Percentiles rank a stretch among this genome's conserved stretches.
Evolutionary conservation across 2,888 invertebrate species (phyloP).

Genomic region (Brachyptera risi): DNA sequence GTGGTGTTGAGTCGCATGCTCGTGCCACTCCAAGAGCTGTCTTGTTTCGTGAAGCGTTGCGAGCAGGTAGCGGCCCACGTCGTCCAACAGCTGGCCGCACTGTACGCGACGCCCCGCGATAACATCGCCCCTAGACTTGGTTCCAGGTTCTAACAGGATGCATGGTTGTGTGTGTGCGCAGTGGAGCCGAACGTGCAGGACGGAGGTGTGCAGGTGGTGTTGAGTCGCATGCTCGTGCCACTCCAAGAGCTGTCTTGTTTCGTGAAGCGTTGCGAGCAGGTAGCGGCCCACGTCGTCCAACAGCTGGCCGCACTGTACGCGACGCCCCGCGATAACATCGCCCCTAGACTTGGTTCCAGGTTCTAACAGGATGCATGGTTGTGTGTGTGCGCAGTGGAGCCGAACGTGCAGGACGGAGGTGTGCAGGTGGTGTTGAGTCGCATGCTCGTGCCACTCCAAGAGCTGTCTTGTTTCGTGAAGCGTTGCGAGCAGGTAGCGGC

Average conservation of each 20-base stretch:
- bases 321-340: slow-evolving; percentile 45
- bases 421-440: slow-evolving; percentile 48
- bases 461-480: slow-evolving; percentile 62
- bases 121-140: too few species aligned
- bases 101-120: slow-evolving; percentile 50
- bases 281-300: slow-evolving; percentile 64
- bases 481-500: slow-evolving; percentile 67
- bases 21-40: slow-evolving; percentile 52
- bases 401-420: slow-evolving; percentile 47
- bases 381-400: too few species aligned
- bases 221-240: slow-evolving; percentile 48
- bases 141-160: too few species aligned
- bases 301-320: slow-evolving; percentile 67
- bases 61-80: slow-evolving; percentile 67
- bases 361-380: too few species aligned
- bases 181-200: too few species aligned
- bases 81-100: slow-evolving; percentile 68
- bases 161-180: too few species aligned
- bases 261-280: slow-evolving; percentile 64
- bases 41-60: slow-evolving; percentile 64
- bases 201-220: slow-evolving; percentile 47
- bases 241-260: slow-evolving; percentile 61
- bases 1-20: slow-evolving; percentile 49
- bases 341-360: too few species aligned
- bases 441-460: slow-evolving; percentile 49